Conservation (phyloP, 2,797 vertebrate genomes). For the Hafferia zeledoni region DNA sequence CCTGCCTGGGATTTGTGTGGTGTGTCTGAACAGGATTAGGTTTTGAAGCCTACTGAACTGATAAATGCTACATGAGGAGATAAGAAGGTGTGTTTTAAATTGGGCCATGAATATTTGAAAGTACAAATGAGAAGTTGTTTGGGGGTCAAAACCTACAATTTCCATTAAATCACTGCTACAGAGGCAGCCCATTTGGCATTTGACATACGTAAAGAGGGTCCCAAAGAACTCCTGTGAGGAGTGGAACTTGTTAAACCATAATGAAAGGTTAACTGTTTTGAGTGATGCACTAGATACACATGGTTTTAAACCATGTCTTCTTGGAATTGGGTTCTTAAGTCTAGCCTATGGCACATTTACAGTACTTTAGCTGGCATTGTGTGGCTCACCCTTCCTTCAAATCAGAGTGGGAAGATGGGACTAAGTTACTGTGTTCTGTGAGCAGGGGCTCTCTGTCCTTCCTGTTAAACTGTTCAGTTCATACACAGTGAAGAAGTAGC, state of each 20-base stretch:
- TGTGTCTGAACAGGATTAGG: not conserved
- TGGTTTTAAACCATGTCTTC: not conserved
- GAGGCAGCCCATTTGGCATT: not conserved
- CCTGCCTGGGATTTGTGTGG: not conserved
- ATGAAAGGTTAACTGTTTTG: not conserved
- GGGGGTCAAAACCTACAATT: not conserved
- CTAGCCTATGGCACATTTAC: fast-evolving
- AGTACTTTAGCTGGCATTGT: fast-evolving
- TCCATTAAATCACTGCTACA: not conserved
- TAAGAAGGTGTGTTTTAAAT: not conserved
- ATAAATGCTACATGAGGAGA: not conserved
- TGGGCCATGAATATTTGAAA: not conserved
- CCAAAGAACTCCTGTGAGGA: not conserved
- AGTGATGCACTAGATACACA: not conserved
- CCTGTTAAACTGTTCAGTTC: not conserved
- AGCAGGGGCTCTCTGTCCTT: not conserved
- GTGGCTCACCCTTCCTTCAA: not conserved
- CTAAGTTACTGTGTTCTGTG: not conserved
- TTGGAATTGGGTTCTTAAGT: not conserved
- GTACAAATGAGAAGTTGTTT: not conserved
- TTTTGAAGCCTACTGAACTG: not conserved
- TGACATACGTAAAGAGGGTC: fast-evolving
- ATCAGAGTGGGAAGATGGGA: not conserved
- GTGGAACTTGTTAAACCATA: not conserved
- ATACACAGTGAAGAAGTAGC: not conserved